Evolutionary conservation across 2,888 invertebrate species (phyloP).

Genomic region (Megastigmus dorsalis): DNA sequence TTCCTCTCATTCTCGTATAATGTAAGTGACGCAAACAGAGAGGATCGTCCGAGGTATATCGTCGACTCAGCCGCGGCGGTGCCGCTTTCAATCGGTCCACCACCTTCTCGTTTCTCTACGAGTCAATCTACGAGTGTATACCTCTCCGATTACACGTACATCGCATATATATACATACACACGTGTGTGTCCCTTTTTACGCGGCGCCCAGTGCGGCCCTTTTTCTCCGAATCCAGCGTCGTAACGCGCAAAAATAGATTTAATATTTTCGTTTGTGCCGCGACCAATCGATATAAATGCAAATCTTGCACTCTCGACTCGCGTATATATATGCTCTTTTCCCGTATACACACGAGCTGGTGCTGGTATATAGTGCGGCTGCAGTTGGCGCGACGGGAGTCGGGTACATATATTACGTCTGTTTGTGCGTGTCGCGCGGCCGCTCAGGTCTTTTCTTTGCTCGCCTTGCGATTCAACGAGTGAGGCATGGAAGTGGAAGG

Average conservation of each 20-base stretch:
- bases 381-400: slow-evolving; percentile 50
- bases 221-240: not conserved
- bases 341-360: no score
- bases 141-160: not conserved
- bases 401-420: slow-evolving; percentile 7
- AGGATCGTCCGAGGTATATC: not conserved
- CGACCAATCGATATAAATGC: slow-evolving; percentile 68
- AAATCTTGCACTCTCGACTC: slow-evolving; percentile 58
- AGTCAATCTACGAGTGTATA: no score
- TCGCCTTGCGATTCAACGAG: not conserved
- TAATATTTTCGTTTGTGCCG: slow-evolving; percentile 63
- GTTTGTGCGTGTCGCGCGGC: not conserved
- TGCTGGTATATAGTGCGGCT: no score
- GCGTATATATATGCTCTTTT: no score
- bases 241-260: slow-evolving; percentile 62
- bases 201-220: not conserved
- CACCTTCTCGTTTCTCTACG: not conserved
- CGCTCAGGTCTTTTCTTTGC: not conserved
- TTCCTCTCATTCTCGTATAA: not conserved
- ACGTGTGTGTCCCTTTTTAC: not conserved
- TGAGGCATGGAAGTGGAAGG: not conserved
- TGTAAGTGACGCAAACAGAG: not conserved
- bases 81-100: no score
- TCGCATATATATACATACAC: no score
- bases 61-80: not conserved